These are phyloP conservation scores for Chydorus sphaericus DNA, from an alignment of 2,888 invertebrate species.

Conservation along the genomic window DNA sequence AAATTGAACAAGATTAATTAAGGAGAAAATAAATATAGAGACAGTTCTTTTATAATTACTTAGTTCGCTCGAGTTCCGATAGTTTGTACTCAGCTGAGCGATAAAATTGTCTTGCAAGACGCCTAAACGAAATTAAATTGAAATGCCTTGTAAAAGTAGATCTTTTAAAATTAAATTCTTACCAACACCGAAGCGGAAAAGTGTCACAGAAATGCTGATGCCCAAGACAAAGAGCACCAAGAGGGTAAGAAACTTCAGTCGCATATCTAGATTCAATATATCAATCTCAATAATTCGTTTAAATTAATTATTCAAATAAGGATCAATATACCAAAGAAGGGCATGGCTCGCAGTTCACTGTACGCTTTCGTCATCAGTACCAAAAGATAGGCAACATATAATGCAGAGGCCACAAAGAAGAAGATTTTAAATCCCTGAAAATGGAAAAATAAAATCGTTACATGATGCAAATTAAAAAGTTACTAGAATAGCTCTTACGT, in stretches of 20 bases:
- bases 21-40: not conserved
- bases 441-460: too few species aligned
- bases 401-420: conserved; percentile 67
- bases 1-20: not conserved
- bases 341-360: conserved; percentile 88
- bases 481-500: too few species aligned
- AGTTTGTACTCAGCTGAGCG: conserved; percentile 68
- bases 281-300: not conserved
- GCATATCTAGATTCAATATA: conserved; percentile 49
- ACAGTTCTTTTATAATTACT: conserved; percentile 29
- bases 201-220: conserved; percentile 57
- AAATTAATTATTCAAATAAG: conserved; percentile 7
- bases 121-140: too few species aligned
- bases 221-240: conserved; percentile 65
- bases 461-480: too few species aligned
- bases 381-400: conserved; percentile 72
- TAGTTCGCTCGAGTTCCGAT: conserved; percentile 84
- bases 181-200: conserved; percentile 58
- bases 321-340: conserved; percentile 72
- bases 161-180: too few species aligned
- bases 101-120: conserved; percentile 89
- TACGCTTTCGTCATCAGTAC: conserved; percentile 77
- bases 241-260: conserved; percentile 77
- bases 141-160: too few species aligned
- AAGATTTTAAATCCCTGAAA: conserved; percentile 73